Evolutionary conservation across 2,888 invertebrate species (phyloP), one percentile per base, ranked within the genome.

Genomic region (Pandemis heparana): DNA sequence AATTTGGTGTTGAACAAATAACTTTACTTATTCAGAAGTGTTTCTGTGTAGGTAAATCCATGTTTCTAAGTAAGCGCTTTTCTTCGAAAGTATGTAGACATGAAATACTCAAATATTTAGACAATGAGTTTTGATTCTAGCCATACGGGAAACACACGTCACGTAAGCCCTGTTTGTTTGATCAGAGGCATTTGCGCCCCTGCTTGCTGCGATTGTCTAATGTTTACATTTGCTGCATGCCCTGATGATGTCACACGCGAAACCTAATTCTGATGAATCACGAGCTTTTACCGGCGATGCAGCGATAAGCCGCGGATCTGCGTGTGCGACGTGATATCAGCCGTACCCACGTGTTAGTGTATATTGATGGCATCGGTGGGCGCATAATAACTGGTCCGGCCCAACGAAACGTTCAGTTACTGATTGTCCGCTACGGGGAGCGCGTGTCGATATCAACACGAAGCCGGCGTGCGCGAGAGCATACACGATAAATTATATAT

Each of bases 311-410:
- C 80, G 48, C 61, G 79, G 80, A 82, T 85, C 84, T 86, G 86
- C 87, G 85, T 86, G 87, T 84, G 85, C 68, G 74, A 23, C 56
- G 68, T 86, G 87, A 87, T 90, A 89, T 83, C 86, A 83, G 82
- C 79, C 75, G 79, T 79, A 88, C 89, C 92, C 94, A 94, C 93
- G 94, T 94, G 93, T 88, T 88, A 80, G 87, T 86, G 85, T 86
- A 89, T 92, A 90, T 92, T 89, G 91, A 90, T 87, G 91, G 88
- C 87, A 86, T 85, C 89, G 84, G 91, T 92, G 91, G 91, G 91
- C 92, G 93, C 93, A 93, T 93, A 91, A 93, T 93, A 94, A 94
- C 92, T 92, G 92, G 89, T 89, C 86, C 90, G 89, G 77, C 85
- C 78, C 84, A 79, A 83, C 83, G 79, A 81, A 86, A 85, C 90